Conservation (phyloP, 2,888 invertebrate genomes). For the Galerucella calmariensis region DNA sequence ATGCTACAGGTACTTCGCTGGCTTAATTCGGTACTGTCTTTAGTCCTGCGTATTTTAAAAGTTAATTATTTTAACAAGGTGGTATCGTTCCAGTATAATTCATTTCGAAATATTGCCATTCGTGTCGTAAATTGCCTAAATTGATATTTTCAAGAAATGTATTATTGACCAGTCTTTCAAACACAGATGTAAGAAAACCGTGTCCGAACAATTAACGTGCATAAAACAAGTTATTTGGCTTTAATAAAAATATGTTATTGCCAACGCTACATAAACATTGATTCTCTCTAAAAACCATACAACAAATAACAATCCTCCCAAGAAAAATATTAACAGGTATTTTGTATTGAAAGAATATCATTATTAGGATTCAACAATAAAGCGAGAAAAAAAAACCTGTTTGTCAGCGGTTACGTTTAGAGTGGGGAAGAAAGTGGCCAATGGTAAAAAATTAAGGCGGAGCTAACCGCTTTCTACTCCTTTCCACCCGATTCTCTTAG, state of each 20-base stretch:
- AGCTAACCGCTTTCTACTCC: constrained; percentile 51
- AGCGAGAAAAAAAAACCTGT: constrained; percentile 46
- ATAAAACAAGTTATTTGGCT: constrained; percentile 24
- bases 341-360: constrained; percentile 53
- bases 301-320: constrained; percentile 43
- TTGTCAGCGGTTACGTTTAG: constrained; percentile 50
- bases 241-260: constrained; percentile 22
- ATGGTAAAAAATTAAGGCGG: constrained; percentile 61
- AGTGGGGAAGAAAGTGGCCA: constrained; percentile 57
- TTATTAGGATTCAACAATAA: constrained; percentile 47
- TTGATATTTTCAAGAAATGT: constrained; percentile 1
- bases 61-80: not conserved
- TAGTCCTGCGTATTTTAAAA: too few relatives aligned
- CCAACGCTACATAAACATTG: constrained; percentile 13
- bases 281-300: constrained; percentile 35
- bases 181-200: constrained; percentile 8
- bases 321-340: constrained; percentile 55
- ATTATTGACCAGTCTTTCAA: not conserved
- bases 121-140: not conserved
- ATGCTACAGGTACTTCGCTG: too few relatives aligned
- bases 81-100: not conserved
- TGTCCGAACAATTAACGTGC: constrained; percentile 20
- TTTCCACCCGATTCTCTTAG: constrained; percentile 54
- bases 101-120: not conserved
- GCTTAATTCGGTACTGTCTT: too few relatives aligned